A percentile compares a stretch with the other conserved stretches of the same genome.
Evolutionary conservation across 2,888 invertebrate species (phyloP).

Genomic region (Tyria jacobaeae): DNA sequence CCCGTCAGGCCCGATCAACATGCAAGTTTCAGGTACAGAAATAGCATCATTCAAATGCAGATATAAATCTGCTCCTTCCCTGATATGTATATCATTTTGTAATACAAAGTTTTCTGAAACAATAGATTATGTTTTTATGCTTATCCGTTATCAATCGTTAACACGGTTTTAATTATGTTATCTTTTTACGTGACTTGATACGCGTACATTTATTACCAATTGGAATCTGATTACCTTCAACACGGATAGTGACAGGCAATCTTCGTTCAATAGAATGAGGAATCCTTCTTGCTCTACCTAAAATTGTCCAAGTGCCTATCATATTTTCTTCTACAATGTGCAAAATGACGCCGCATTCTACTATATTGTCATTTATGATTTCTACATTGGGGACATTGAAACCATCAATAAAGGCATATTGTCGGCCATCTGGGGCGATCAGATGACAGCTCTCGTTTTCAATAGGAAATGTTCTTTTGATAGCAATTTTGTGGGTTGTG

Average conservation of each 20-base stretch:
- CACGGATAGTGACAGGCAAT: constrained; percentile 62
- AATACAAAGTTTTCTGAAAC: constrained; percentile 30
- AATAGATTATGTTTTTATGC: constrained; percentile 16
- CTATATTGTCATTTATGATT: constrained; percentile 42
- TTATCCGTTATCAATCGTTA: constrained; percentile 46
- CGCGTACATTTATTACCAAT: constrained; percentile 46
- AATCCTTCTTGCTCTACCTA: constrained; percentile 56
- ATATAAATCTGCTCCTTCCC: constrained; percentile 64
- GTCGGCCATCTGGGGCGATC: constrained; percentile 59
- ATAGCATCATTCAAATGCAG: constrained; percentile 61
- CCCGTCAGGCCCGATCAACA: constrained; percentile 56
- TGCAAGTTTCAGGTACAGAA: constrained; percentile 60
- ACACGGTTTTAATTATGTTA: constrained; percentile 54
- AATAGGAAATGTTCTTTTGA: constrained; percentile 33
- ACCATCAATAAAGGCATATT: constrained; percentile 56
- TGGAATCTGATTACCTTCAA: constrained; percentile 69
- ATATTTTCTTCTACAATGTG: constrained; percentile 54
- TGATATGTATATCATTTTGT: constrained; percentile 47
- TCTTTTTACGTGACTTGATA: constrained; percentile 73
- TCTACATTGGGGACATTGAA: constrained; percentile 57
- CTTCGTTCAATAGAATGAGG: constrained; percentile 62
- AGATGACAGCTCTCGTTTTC: constrained; percentile 63
- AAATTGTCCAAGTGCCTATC: constrained; percentile 70
- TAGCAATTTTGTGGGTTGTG: constrained; percentile 48
- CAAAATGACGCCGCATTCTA: constrained; percentile 64